Evolutionary conservation across 1,140 invertebrate species (phyloP).

Genomic region (Lutraria rhynchaena): DNA sequence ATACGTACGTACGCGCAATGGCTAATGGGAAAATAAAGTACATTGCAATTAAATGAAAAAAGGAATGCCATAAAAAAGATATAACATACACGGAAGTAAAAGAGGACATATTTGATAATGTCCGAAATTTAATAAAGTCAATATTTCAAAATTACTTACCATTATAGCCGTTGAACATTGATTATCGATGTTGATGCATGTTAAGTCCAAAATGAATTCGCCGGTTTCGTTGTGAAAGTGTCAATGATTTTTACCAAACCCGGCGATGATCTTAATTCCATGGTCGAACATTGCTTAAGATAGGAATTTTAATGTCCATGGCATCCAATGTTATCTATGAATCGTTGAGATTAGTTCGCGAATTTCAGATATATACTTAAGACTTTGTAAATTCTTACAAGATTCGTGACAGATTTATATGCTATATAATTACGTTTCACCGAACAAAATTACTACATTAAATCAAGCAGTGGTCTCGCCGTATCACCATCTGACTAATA

Average conservation of each 20-base stretch:
- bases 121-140: too few species aligned
- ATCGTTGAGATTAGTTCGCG: slow-evolving; percentile 21
- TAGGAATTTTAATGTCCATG: slow-evolving; percentile 52
- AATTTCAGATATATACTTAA: slow-evolving; percentile 7
- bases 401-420: slow-evolving; percentile 42
- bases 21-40: too few species aligned
- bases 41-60: too few species aligned
- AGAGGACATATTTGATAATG: too few species aligned
- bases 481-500: background rate
- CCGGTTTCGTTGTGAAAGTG: too few species aligned
- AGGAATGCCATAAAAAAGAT: too few species aligned
- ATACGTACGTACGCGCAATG: too few species aligned
- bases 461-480: slow-evolving; percentile 25
- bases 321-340: slow-evolving; percentile 52
- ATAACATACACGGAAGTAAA: too few species aligned
- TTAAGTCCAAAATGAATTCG: too few species aligned
- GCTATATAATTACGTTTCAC: slow-evolving; percentile 46
- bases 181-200: too few species aligned
- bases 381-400: background rate
- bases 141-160: background rate
- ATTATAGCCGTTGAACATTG: too few species aligned
- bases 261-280: slow-evolving; percentile 21
- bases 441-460: slow-evolving; percentile 50
- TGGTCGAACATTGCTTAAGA: background rate
- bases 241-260: too few species aligned